A percentile compares a stretch with the other conserved stretches of the same genome.
Evolutionary conservation across 2,113 vertebrate species (phyloP).

Genomic region (Hippocampus mohnikei): DNA sequence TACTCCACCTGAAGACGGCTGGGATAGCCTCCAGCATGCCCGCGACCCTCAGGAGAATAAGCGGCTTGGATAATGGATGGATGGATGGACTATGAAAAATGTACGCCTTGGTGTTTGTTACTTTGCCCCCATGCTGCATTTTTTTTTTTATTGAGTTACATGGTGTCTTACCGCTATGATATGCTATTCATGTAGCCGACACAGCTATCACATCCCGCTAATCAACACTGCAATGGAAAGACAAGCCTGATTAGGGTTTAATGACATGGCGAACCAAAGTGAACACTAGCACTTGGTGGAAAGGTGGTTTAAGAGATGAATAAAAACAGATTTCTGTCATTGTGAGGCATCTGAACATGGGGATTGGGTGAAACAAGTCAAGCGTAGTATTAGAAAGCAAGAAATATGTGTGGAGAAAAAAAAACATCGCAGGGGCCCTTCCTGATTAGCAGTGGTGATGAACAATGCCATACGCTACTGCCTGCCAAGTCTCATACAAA

Average conservation of each 20-base stretch:
- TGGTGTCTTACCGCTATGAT: neutral
- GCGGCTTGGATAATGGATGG: too few relatives aligned
- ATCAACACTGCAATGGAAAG: neutral
- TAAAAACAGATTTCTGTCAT: constrained; percentile 29
- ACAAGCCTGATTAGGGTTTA: neutral
- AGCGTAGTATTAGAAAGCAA: constrained; percentile 38
- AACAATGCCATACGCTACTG: constrained; percentile 34
- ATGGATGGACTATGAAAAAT: neutral
- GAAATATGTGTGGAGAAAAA: constrained; percentile 30
- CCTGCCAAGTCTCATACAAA: constrained; percentile 53
- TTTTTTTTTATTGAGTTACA: neutral
- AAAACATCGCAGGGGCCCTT: constrained; percentile 39
- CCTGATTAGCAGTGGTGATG: constrained; percentile 60
- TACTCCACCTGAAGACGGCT: too few relatives aligned
- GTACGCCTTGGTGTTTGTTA: neutral
- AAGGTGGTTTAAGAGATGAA: constrained; percentile 14
- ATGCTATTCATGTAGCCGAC: neutral
- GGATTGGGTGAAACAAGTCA: constrained; percentile 53
- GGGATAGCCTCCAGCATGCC: too few relatives aligned
- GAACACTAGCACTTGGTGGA: constrained; percentile 7
- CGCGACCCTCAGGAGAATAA: too few relatives aligned
- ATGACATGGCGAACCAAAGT: neutral
- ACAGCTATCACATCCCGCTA: neutral
- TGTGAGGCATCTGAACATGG: constrained; percentile 45
- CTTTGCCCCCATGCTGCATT: neutral